Base-by-base conservation (phyloP, 1,140 invertebrate genomes). In the Vollenhovia emeryi region DNA sequence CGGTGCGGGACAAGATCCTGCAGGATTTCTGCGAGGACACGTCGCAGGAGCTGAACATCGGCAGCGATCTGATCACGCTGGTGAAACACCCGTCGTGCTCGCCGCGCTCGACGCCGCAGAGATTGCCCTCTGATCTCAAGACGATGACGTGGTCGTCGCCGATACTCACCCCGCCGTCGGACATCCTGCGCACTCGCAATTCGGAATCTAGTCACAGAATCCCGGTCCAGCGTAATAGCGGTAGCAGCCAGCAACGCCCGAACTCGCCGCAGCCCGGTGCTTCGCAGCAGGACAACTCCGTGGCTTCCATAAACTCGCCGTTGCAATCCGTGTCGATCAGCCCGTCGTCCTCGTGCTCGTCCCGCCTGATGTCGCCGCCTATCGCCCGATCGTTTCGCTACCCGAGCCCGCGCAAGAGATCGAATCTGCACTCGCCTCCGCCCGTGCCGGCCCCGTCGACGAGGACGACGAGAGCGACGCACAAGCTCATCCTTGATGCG, bases 401-500 rank as follows among this genome's bases (percentile, higher is more conserved):
- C 52, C 88, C 92, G 0, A 94, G 92, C 50, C 89, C 93, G 0
- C 89, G 94, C 13, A 93, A 93, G 82, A 90, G 92, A 60, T 87
- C 93, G 1, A 94, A 89, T 66, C 78, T 93, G 2, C 94, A 92
- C 11, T 95, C 94, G 7, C 92, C 94, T 18, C 92, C 93, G 4
- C 91, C 94, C 9, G 27, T 91, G 27, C 8, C 90, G 0, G 89
- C 87, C 7, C 93, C 92, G 59, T 89, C 88, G 55, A 89, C 92
- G 0, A 91, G 93, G 75, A 93, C 91, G 2, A 93, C 91, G 5
- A 91, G 94, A 85, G 89, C 93, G 0, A 92, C 93, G 21, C 93
- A 95, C 57, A 95, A 95, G 33, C 89, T 95, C 0, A 95, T 86
- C 62, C 91, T 93, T 15, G 94, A 95, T 84, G 97, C 96, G 0